These are phyloP conservation scores for Allacma fusca DNA, from an alignment of 2,888 invertebrate genomes.

Conservation along the genomic window DNA sequence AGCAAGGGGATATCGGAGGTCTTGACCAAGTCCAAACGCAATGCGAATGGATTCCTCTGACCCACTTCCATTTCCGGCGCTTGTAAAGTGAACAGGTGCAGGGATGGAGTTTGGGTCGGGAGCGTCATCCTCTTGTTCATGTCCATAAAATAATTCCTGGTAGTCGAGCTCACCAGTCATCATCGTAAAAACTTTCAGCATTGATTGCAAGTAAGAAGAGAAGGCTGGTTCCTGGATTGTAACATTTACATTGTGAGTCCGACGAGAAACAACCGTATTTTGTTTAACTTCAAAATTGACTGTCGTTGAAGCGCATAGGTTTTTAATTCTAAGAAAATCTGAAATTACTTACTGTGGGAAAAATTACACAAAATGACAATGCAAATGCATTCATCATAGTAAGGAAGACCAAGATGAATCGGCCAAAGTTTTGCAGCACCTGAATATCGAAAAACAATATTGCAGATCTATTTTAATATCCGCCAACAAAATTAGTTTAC, in stretches of 20 bases:
- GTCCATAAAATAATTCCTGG: slow-evolving; percentile 79
- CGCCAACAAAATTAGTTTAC: no score
- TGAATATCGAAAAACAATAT: slow-evolving; percentile 44
- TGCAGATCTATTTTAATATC: slow-evolving; percentile 49
- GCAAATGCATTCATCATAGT: slow-evolving; percentile 83
- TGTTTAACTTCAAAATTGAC: no score
- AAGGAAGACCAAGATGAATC: slow-evolving; percentile 81
- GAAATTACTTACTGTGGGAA: slow-evolving; percentile 66
- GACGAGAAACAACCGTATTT: no score
- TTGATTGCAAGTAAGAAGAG: slow-evolving; percentile 17
- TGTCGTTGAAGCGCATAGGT: no score
- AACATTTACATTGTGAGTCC: no score
- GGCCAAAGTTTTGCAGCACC: slow-evolving; percentile 76
- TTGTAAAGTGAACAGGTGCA: no score
- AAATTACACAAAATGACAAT: slow-evolving; percentile 81
- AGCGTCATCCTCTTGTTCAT: slow-evolving; percentile 38
- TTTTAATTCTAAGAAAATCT: no score
- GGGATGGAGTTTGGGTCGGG: no score
- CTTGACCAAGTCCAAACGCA: slow-evolving; percentile 64
- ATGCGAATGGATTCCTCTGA: neutral
- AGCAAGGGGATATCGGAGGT: slow-evolving; percentile 70
- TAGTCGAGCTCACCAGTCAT: slow-evolving; percentile 61
- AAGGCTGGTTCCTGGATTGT: slow-evolving; percentile 41
- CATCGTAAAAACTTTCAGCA: slow-evolving; percentile 43
- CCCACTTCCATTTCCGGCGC: neutral